Evolutionary conservation across 2,888 invertebrate species (phyloP).

Genomic region (Lydus trimaculatus): DNA sequence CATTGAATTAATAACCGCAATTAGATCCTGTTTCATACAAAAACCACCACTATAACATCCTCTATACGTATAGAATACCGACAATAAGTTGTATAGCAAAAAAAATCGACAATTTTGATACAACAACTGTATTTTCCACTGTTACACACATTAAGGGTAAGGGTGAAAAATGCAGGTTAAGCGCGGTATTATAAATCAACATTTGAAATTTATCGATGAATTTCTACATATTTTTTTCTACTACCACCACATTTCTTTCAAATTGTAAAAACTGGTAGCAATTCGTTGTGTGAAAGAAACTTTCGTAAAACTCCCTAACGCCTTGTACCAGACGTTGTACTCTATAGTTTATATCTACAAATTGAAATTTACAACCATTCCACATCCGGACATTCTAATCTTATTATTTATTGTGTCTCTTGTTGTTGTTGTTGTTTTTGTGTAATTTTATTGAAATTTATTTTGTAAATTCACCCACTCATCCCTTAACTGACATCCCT

Average conservation of each 20-base stretch:
- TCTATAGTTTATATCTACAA: background rate
- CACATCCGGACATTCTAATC: background rate
- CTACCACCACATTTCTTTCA: no score
- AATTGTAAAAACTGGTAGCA: no score
- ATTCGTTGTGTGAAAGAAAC: background rate
- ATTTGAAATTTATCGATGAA: no score
- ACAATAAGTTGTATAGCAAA: no score
- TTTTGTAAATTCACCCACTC: background rate
- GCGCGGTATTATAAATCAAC: no score
- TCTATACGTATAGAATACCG: background rate
- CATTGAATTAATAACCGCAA: slow-evolving; percentile 6
- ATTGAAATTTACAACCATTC: background rate
- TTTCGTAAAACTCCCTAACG: background rate
- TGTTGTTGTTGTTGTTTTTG: background rate
- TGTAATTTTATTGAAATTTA: background rate
- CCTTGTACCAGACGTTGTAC: background rate
- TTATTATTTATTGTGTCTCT: background rate
- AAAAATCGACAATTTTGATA: no score
- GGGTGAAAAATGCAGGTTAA: no score
- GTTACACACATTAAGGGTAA: no score
- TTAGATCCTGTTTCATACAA: slow-evolving; percentile 2
- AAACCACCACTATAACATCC: slow-evolving; percentile 1
- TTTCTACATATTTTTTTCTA: no score
- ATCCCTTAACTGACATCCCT: background rate
- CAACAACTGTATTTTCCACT: no score